A percentile compares a stretch with the other conserved stretches of the same genome.
phyloP scores from a whole-genome alignment of 2,888 invertebrate genomes.

The Tuberolachnus salignus region DNA sequence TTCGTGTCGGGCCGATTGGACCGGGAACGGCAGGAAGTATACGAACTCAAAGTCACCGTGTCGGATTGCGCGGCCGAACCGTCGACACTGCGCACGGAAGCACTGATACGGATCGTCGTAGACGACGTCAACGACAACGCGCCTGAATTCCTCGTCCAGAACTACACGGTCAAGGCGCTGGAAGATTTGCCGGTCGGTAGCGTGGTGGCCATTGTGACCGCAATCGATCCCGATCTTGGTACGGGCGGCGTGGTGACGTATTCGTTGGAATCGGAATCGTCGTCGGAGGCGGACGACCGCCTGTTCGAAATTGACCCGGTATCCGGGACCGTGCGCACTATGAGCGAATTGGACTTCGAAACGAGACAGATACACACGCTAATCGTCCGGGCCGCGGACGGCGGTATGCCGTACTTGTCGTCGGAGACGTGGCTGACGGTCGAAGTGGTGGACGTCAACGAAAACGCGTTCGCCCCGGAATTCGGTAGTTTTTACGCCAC shows the following conservation, averaged over 20 bases:
- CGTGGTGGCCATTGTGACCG: constrained; percentile 82
- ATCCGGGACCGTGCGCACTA: constrained; percentile 85
- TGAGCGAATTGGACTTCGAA: constrained; percentile 83
- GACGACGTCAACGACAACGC: constrained; percentile 92
- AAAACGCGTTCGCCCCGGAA: constrained; percentile 82
- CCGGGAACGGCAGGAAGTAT: constrained; percentile 81
- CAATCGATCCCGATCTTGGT: constrained; percentile 85
- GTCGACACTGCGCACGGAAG: constrained; percentile 76
- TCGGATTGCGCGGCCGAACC: constrained; percentile 73
- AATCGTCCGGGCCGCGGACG: constrained; percentile 82
- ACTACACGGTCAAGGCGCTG: constrained; percentile 80
- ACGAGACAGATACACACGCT: constrained; percentile 87
- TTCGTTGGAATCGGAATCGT: constrained; percentile 67
- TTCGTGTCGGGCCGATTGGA: constrained; percentile 79
- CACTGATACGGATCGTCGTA: constrained; percentile 78
- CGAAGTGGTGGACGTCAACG: constrained; percentile 92
- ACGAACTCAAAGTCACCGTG: constrained; percentile 79
- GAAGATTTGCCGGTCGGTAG: constrained; percentile 91
- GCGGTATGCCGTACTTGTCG: constrained; percentile 80
- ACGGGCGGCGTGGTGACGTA: constrained; percentile 82
- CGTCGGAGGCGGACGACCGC: constrained; percentile 67
- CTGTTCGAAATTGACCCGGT: constrained; percentile 80
- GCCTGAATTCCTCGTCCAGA: constrained; percentile 78
- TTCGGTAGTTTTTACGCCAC: constrained; percentile 81
- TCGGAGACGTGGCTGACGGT: constrained; percentile 82